Evolutionary conservation across 2,797 vertebrate genomes (phyloP), one percentile per base, ranked within the genome.

Genomic region (Coilia nasus): DNA sequence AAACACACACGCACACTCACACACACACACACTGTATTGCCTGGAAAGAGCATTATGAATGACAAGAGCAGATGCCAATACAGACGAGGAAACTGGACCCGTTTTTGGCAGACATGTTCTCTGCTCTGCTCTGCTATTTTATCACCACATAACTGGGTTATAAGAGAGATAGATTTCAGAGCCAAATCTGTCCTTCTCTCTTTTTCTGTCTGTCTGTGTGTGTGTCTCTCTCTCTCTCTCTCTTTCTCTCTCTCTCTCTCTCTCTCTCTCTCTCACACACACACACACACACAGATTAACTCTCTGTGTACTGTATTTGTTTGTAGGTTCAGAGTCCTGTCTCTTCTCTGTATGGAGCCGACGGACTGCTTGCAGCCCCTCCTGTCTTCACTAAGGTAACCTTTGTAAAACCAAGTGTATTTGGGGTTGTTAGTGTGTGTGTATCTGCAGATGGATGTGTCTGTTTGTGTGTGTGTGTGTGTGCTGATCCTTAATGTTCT

Each of bases 381-480:
- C 98, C 97, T 67, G 50, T 94, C 50, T 98, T 99, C 88, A 97
- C 97, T 71, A 99, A 99, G 96, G 98, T 98, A 90, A 89, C 90
- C 84, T 19, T 35, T n/a, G 60, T 10, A 12, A 31, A 67, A 28
- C 12, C 6, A 67, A 62, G 15, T 67, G 64, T 67, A 21, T 67
- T n/a, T 67, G 64, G 23, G 64, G 23, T n/a, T 71, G 64, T 71
- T n/a, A 25, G 64, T 44, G 31, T 21, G 35, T 78, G 71, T 78
- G 67, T 75, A 28, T 75, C 25, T 35, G 67, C 50, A 54, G 7
- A 54, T 19, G 64, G 14, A 12, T 75, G 67, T 75, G 67, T 75
- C 28, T 75, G 67, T 23, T 59, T 47, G 23, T 15, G 7, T 54
- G 50, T 54, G 50, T 54, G 50, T 14, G 50, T 54, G 50, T 54